Percentiles rank a stretch among this genome's conserved stretches.
These are phyloP conservation scores for Bufo gargarizans DNA, from an alignment of 2,113 vertebrate species.

Conservation along the genomic window DNA sequence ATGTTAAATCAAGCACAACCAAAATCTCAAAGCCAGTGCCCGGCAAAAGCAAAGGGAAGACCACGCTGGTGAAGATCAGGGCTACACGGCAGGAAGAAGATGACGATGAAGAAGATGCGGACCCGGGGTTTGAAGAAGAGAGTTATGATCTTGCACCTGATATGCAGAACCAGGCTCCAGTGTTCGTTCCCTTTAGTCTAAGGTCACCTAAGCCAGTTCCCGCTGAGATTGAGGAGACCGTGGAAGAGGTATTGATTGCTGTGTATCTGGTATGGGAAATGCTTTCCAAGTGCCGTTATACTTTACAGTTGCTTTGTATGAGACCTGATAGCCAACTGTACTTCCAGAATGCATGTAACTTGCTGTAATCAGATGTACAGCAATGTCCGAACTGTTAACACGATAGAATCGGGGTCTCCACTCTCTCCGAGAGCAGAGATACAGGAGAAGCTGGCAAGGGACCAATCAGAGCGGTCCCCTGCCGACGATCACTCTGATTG, in stretches of 20 bases:
- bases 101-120: constrained; percentile 71
- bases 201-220: constrained; percentile 76
- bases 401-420: too few relatives aligned
- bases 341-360: too few relatives aligned
- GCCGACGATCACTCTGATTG: too few relatives aligned
- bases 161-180: constrained; percentile 80
- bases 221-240: constrained; percentile 83
- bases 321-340: too few relatives aligned
- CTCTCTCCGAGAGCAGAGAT: too few relatives aligned
- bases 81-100: constrained; percentile 79
- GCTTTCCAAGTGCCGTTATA: not conserved
- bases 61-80: constrained; percentile 81
- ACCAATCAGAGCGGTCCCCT: too few relatives aligned
- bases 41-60: constrained; percentile 66
- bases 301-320: too few relatives aligned
- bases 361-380: too few relatives aligned
- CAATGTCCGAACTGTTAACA: too few relatives aligned
- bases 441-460: too few relatives aligned
- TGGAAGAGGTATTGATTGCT: constrained; percentile 84
- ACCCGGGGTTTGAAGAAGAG: constrained; percentile 71
- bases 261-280: not conserved
- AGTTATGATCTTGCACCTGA: constrained; percentile 69
- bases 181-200: constrained; percentile 84
- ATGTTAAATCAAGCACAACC: constrained; percentile 66
- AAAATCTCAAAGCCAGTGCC: constrained; percentile 64